These are phyloP conservation scores for Semotilus atromaculatus DNA, from an alignment of 2,797 vertebrate genomes.

Conservation along the genomic window DNA sequence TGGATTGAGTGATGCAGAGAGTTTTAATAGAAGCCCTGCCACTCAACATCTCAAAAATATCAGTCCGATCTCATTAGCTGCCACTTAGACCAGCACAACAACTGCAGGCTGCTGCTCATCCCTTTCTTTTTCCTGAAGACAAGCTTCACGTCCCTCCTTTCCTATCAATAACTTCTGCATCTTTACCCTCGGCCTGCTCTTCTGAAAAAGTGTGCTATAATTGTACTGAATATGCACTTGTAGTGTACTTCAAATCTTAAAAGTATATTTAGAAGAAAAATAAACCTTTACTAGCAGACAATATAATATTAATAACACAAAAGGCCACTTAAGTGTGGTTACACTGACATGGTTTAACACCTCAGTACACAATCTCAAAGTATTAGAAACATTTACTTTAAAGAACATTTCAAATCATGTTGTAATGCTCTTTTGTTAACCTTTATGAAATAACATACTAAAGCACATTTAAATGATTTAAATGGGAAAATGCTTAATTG, in stretches of 20 bases:
- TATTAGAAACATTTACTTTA: neutral
- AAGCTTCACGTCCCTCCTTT: slow-evolving; percentile 72
- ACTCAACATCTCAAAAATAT: slow-evolving; percentile 77
- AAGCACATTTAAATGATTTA: too few species aligned
- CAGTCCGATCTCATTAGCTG: slow-evolving; percentile 82
- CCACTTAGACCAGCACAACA: slow-evolving; percentile 81
- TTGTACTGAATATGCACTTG: neutral
- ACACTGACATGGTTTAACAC: neutral
- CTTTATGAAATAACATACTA: too few species aligned
- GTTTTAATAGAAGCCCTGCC: slow-evolving; percentile 65
- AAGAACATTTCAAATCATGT: neutral
- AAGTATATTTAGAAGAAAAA: neutral
- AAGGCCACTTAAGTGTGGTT: neutral
- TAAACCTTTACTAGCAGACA: neutral
- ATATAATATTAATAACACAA: neutral
- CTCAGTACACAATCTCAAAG: neutral
- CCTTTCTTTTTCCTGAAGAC: slow-evolving; percentile 79
- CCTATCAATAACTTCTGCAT: slow-evolving; percentile 59
- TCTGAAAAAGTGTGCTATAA: neutral
- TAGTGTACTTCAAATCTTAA: neutral
- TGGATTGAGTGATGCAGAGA: slow-evolving; percentile 73
- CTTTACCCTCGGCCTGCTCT: neutral
- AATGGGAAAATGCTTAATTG: too few species aligned
- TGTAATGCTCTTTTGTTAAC: too few species aligned
- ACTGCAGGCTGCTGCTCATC: slow-evolving; percentile 73